Base-by-base conservation (phyloP, 30 jellyfish, hydroid and myxozoan species). In the Hydractinia symbiolongicarpus region DNA sequence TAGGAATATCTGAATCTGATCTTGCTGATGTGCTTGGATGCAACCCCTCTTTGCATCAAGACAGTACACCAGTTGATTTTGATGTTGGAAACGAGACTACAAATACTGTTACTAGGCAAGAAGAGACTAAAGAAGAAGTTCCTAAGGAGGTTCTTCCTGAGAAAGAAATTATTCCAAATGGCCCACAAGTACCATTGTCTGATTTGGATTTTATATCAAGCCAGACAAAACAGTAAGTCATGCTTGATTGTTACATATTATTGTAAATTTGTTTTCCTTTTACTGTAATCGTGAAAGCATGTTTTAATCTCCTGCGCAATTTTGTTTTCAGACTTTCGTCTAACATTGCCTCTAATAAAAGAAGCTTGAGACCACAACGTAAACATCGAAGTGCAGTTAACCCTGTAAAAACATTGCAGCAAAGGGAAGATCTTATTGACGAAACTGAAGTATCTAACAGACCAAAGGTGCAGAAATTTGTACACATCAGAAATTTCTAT, bases 31-130 rank as follows among this genome's bases (percentile, higher is more conserved):
- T 80, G 13, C 84, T 89, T n/a, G 97, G 95, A 5, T 77, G 84
- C 55, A 85, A 89, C 66, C 97, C 97, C 4, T 89, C 97, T 7
- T 40, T 89, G 50, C 87, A 88, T 72, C 87, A 85, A 61, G 95
- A 86, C 10, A 66, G 86, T 5, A 76, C 86, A 15, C 81, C 81
- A 74, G 83, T 87, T 51, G 83, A 83, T 66, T 62, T 54, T n/a
- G 70, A 72, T 50, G 30, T 88, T 14, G 92, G 91, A 15, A 73
- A 86, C 7, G 82, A 88, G 5, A 61, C 86, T n/a, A 86, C 74
- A 69, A 88, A 88, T 53, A 20, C 84, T 56, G 86, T 67, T 11
- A 58, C 20, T 51, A 85, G 79, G 14, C 80, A 52, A 50, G 74
- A 77, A n/a, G 84, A 74, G 53, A 73, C 60, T 7, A 77, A 82